These are phyloP conservation scores for Brachyopa scutellaris DNA, from an alignment of 2,888 invertebrate species.

Conservation along the genomic window DNA sequence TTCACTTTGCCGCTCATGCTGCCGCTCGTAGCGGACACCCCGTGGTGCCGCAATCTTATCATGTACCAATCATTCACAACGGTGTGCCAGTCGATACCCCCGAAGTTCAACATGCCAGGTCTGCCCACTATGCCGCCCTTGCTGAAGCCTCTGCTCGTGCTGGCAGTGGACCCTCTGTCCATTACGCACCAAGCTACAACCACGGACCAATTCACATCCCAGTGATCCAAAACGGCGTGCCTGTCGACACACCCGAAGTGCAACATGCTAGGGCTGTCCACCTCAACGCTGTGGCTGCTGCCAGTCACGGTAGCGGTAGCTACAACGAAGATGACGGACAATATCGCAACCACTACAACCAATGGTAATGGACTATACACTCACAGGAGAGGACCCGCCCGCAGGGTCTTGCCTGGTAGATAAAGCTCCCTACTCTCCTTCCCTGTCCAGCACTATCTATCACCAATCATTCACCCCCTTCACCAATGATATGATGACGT, in stretches of 20 bases:
- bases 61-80: conserved; percentile 81
- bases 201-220: conserved; percentile 82
- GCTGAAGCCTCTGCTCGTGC: conserved; percentile 77
- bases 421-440: neutral
- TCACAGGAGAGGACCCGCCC: conserved; percentile 45
- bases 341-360: conserved; percentile 77
- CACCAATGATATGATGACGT: conserved; percentile 8
- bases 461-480: conserved; percentile 10
- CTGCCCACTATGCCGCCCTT: conserved; percentile 80
- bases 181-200: conserved; percentile 77
- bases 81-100: conserved; percentile 83
- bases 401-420: conserved; percentile 51
- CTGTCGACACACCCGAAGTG: conserved; percentile 83
- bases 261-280: conserved; percentile 82
- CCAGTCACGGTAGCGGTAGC: conserved; percentile 77
- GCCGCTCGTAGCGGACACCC: conserved; percentile 77
- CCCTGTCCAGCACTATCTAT: neutral
- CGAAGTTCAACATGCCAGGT: conserved; percentile 82
- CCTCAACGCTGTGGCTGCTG: conserved; percentile 80
- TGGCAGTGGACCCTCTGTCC: conserved; percentile 66
- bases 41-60: conserved; percentile 77
- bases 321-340: conserved; percentile 79
- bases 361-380: conserved; percentile 60
- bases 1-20: conserved; percentile 81
- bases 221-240: conserved; percentile 82